Percentiles rank a stretch among this genome's conserved stretches.
Conservation (phyloP, 2,888 invertebrate genomes). For the Sinelater perroti region DNA sequence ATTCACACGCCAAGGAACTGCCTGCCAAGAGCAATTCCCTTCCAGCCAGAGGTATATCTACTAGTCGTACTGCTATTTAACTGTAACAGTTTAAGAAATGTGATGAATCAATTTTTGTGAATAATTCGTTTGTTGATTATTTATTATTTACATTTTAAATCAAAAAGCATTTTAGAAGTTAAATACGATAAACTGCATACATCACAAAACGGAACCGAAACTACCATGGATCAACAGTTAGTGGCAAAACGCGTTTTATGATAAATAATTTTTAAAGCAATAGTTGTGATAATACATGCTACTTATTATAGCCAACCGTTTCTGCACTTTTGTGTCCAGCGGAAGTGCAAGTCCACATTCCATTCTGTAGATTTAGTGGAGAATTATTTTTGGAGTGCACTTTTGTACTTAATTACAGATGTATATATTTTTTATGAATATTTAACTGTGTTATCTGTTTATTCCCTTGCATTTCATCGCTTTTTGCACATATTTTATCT, state of each 20-base stretch:
- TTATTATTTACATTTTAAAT: no score
- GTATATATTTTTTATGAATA: conserved; percentile 35
- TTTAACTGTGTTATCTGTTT: conserved; percentile 37
- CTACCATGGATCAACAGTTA: no score
- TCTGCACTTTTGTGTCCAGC: no score
- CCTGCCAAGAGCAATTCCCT: conserved; percentile 62
- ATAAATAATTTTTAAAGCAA: no score
- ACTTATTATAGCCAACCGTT: no score
- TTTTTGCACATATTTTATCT: conserved; percentile 37
- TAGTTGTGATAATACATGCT: no score
- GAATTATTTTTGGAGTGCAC: conserved; percentile 16
- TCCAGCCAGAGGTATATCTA: conserved; percentile 60
- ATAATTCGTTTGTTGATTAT: no score
- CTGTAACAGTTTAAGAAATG: background rate
- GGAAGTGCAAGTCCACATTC: conserved; percentile 3
- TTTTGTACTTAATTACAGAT: conserved; percentile 27
- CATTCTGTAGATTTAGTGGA: conserved; percentile 12
- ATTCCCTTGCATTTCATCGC: conserved; percentile 27
- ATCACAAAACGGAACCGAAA: no score
- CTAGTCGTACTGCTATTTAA: conserved; percentile 57
- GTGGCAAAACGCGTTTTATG: no score
- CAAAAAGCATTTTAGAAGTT: no score
- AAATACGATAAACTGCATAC: no score
- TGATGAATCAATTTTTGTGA: no score
- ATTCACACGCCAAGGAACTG: conserved; percentile 74